Evolutionary conservation across 2,888 invertebrate genomes (phyloP).

Genomic region (Orgyia antiqua): DNA sequence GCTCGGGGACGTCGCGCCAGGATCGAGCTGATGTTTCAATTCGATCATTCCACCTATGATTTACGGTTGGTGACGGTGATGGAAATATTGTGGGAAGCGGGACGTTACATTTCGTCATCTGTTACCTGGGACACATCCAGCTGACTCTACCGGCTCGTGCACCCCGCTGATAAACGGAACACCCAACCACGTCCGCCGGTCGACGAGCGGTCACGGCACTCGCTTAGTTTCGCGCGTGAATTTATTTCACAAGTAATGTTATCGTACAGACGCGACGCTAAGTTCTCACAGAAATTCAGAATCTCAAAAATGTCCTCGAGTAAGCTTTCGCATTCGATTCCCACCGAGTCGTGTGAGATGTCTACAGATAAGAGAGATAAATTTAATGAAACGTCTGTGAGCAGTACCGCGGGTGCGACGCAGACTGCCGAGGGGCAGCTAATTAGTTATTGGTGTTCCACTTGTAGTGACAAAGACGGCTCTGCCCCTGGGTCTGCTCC

Average conservation of each 20-base stretch:
- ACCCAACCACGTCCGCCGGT: too few relatives aligned
- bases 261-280: slow-evolving; percentile 12
- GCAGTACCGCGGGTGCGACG: slow-evolving; percentile 28
- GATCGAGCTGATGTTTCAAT: not conserved
- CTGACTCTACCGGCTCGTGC: too few relatives aligned
- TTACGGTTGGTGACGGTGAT: too few relatives aligned
- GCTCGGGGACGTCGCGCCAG: not conserved
- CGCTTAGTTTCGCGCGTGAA: too few relatives aligned
- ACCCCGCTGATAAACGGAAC: too few relatives aligned
- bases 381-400: slow-evolving; percentile 67
- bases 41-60: not conserved
- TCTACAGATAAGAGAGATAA: slow-evolving; percentile 66
- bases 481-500: too few relatives aligned
- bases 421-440: slow-evolving; percentile 14
- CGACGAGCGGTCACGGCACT: too few relatives aligned
- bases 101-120: not conserved
- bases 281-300: slow-evolving; percentile 54
- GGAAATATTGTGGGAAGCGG: not conserved
- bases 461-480: too few relatives aligned
- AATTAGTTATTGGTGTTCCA: too few relatives aligned
- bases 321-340: slow-evolving; percentile 52
- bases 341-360: slow-evolving; percentile 57
- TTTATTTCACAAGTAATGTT: slow-evolving; percentile 31
- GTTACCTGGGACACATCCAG: too few relatives aligned
- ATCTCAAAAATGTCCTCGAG: slow-evolving; percentile 53